These are phyloP conservation scores for Boulengeromyrus knoepffleri DNA, from an alignment of 2,113 vertebrate species.

Conservation along the genomic window DNA sequence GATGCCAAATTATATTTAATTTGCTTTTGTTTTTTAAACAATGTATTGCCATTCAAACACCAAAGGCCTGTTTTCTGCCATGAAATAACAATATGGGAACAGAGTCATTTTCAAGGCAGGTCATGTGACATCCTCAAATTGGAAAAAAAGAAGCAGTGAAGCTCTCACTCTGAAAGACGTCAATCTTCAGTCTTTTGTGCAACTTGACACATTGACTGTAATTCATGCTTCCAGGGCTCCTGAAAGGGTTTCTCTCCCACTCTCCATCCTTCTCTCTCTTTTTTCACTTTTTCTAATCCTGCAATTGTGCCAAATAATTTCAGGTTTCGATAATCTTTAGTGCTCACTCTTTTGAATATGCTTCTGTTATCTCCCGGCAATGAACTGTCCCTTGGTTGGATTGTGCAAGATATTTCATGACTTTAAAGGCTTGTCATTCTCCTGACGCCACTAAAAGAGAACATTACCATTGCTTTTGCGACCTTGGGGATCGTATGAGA, in stretches of 20 bases:
- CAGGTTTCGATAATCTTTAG: neutral
- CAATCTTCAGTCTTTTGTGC: neutral
- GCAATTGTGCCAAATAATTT: neutral
- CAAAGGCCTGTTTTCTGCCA: neutral
- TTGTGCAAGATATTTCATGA: neutral
- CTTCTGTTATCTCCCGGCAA: neutral
- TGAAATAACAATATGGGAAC: neutral
- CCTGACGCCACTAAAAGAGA: neutral
- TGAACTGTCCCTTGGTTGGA: neutral
- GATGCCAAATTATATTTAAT: neutral
- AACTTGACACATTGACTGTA: constrained; percentile 10
- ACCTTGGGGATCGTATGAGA: neutral
- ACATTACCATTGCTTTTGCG: neutral
- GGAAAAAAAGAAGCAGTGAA: neutral
- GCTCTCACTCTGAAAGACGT: neutral
- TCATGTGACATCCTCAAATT: neutral
- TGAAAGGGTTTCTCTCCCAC: neutral
- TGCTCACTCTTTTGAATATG: neutral
- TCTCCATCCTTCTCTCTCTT: neutral
- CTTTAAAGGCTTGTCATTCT: neutral
- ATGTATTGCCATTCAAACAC: neutral
- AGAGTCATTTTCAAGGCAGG: neutral
- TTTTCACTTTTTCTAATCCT: neutral
- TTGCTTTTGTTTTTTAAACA: neutral
- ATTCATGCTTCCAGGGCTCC: neutral